phyloP scores from a whole-genome alignment of 2,113 vertebrate genomes.

The Crocuta crocuta region DNA sequence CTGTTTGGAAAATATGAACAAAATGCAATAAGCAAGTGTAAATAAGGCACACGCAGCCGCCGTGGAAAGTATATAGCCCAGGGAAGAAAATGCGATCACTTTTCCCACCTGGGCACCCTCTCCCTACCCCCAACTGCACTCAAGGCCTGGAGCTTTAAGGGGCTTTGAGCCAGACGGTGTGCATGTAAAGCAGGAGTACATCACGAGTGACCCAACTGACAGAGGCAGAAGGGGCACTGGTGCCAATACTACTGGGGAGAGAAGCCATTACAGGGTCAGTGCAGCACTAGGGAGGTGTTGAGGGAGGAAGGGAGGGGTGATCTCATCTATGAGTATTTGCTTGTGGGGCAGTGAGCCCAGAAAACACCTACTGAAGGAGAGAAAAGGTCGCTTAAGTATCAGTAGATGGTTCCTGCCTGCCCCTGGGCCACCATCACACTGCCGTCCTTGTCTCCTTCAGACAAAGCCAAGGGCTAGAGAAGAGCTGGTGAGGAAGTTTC shows the following conservation, averaged over 20 bases:
- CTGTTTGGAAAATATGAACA: conserved; percentile 73
- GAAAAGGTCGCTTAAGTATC: no score
- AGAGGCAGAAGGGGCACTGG: not conserved
- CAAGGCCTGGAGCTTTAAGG: not conserved
- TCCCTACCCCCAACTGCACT: not conserved
- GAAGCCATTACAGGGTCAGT: not conserved
- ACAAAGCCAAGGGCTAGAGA: conserved; percentile 22
- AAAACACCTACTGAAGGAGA: not conserved
- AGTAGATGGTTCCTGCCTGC: not conserved
- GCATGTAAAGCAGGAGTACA: not conserved
- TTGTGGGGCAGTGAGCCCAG: not conserved
- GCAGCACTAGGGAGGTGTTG: no score
- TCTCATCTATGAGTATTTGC: not conserved
- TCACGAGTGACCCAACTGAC: not conserved
- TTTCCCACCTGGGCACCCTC: conserved; percentile 12
- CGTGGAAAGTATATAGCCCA: conserved; percentile 21
- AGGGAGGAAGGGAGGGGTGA: not conserved
- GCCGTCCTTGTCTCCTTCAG: not conserved
- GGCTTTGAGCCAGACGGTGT: not conserved
- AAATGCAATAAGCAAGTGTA: conserved; percentile 75
- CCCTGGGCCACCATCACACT: not conserved
- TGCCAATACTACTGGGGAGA: accelerated
- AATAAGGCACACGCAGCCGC: conserved; percentile 62
- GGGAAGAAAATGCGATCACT: conserved; percentile 23
- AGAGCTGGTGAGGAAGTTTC: not conserved